Evolutionary conservation across 2,888 invertebrate genomes (phyloP).

Genomic region (Camponotus fellah): DNA sequence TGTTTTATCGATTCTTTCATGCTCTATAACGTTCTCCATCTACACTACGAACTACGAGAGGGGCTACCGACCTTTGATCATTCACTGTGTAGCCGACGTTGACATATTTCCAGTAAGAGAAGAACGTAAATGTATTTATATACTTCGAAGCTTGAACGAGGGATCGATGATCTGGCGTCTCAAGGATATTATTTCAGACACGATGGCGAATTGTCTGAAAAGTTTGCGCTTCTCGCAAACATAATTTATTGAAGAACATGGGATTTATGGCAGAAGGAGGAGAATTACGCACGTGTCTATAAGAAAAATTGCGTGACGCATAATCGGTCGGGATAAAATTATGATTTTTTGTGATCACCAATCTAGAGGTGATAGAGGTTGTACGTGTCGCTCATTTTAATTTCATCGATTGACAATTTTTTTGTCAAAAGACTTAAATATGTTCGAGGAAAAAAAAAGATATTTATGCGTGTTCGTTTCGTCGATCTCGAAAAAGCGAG

Average conservation of each 20-base stretch:
- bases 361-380: not conserved
- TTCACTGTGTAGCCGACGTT: conserved; percentile 47
- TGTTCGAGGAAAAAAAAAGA: conserved; percentile 21
- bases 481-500: conserved; percentile 16
- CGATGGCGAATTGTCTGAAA: not conserved
- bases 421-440: conserved; percentile 17
- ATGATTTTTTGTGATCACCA: not conserved
- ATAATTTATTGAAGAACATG: not conserved
- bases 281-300: not conserved
- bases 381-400: not conserved
- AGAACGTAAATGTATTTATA: conserved; percentile 52
- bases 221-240: not conserved
- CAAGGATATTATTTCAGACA: conserved; percentile 18
- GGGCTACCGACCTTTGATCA: conserved; percentile 60
- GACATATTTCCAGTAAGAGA: conserved; percentile 51
- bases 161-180: conserved; percentile 38
- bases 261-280: not conserved
- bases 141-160: conserved; percentile 2
- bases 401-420: not conserved
- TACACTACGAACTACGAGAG: conserved; percentile 14
- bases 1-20: conserved; percentile 56
- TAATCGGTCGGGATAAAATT: not conserved
- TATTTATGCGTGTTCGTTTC: conserved; percentile 30
- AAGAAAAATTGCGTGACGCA: not conserved
- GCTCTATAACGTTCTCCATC: conserved; percentile 54